Conservation (phyloP, 2,113 vertebrate genomes). For the Ceyx melanurus region DNA sequence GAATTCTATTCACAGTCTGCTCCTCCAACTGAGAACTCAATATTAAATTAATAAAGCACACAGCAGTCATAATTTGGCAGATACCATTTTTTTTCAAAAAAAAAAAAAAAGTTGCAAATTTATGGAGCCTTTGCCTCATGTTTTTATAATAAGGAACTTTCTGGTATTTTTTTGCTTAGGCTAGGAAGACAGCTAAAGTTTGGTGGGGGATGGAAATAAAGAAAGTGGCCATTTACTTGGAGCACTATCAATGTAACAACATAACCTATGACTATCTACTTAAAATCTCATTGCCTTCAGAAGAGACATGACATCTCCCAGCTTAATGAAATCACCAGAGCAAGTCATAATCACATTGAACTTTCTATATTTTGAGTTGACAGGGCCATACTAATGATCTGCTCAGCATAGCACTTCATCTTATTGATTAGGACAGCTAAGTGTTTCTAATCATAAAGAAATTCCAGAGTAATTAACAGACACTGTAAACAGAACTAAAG, state of each 20-base stretch:
- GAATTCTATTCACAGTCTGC: background rate
- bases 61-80: background rate
- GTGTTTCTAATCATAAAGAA: conserved; percentile 14
- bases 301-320: background rate
- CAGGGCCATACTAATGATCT: background rate
- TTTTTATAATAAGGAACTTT: background rate
- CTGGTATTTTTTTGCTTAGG: background rate
- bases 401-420: background rate
- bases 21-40: background rate
- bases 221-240: background rate
- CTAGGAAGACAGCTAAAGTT: background rate
- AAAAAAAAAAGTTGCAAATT: background rate
- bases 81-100: background rate
- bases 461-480: background rate
- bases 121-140: background rate
- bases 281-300: background rate
- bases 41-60: background rate
- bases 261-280: background rate
- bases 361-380: background rate
- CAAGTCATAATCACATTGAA: background rate
- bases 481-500: background rate
- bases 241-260: background rate
- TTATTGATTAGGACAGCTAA: conserved; percentile 16
- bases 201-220: rapidly evolving
- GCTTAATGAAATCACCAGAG: background rate